Evolutionary conservation across 2,888 invertebrate species (phyloP), one percentile per base, ranked within the genome.

Genomic region (Syrista parreyssii): DNA sequence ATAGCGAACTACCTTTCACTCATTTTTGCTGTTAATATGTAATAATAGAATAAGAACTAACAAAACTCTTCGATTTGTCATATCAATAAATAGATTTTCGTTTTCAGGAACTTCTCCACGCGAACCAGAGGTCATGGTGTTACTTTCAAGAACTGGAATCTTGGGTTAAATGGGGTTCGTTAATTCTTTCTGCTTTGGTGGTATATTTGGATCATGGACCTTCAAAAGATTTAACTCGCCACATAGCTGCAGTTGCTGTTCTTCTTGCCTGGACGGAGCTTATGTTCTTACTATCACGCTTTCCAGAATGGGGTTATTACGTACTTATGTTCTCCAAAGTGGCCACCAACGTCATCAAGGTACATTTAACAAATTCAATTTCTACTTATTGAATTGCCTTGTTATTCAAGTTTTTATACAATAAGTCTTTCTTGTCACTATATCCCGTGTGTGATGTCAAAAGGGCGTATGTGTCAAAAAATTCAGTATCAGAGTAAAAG

Each of bases 281-380:
- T 85, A 93, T 94, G 92, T 93, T 94, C 78, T 87, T 94, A 1
- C 86, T 94, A 2, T 93, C 94, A 0, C 91, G 94, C 76, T 93
- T 94, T 79, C 94, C 94, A 0, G 92, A 92, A 75, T 93, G 93
- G 92, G 94, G 94, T 1, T 93, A 93, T 84, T 93, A 93, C 88
- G 93, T 94, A 1, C 92, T 94, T 11, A 94, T 94, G 94, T 94
- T 94, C 88, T 93, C 93, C n/a, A 93, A 93, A 83, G 94, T 94
- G 1, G 93, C 93, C 0, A 89, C 92, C 1, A 93, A 93, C 88
- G 93, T 94, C 78, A 84, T 93, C 3, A 93, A 93, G 91, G 94
- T 93, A 85, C 79, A 78, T 35, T 40, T 40, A 4, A 4, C 40
- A 15, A 74, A 32, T 23, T 68, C 30, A 33, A 30, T 69, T 32